Percentiles rank a stretch among this genome's conserved stretches.
These are phyloP conservation scores for Pholis gunnellus DNA, from an alignment of 2,113 vertebrate species.

Conservation along the genomic window DNA sequence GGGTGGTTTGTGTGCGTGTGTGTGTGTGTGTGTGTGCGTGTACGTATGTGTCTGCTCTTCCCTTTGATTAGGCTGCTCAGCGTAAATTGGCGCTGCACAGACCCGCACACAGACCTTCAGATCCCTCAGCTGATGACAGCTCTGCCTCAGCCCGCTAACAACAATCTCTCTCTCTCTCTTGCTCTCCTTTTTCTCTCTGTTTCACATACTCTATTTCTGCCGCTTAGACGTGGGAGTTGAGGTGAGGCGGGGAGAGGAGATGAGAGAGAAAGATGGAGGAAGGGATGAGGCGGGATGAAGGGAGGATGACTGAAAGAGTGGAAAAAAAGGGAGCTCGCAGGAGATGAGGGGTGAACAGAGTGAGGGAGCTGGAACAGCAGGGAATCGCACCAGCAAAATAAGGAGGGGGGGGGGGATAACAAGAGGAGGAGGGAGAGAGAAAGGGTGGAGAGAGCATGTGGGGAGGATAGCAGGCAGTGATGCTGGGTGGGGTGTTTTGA, in stretches of 20 bases:
- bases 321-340: constrained; percentile 52
- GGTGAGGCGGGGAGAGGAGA: constrained; percentile 65
- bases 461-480: constrained; percentile 66
- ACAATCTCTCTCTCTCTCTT: constrained; percentile 67
- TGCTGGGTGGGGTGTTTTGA: constrained; percentile 82
- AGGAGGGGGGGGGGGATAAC: constrained; percentile 28
- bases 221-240: constrained; percentile 77
- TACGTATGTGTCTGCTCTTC: constrained; percentile 48
- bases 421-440: constrained; percentile 46
- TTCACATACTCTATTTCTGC: constrained; percentile 72
- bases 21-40: constrained; percentile 9
- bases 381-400: constrained; percentile 57
- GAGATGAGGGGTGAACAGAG: constrained; percentile 70
- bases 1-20: constrained; percentile 25
- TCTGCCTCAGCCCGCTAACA: constrained; percentile 79
- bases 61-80: constrained; percentile 82
- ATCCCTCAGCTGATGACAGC: constrained; percentile 83
- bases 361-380: constrained; percentile 61
- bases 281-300: constrained; percentile 59
- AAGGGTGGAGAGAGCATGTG: constrained; percentile 53
- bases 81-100: constrained; percentile 80
- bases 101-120: constrained; percentile 75
- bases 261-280: constrained; percentile 54
- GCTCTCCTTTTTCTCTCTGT: constrained; percentile 66
- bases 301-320: constrained; percentile 54